These are phyloP conservation scores for Euura lappo DNA, from an alignment of 1,140 invertebrate species.

Conservation along the genomic window DNA sequence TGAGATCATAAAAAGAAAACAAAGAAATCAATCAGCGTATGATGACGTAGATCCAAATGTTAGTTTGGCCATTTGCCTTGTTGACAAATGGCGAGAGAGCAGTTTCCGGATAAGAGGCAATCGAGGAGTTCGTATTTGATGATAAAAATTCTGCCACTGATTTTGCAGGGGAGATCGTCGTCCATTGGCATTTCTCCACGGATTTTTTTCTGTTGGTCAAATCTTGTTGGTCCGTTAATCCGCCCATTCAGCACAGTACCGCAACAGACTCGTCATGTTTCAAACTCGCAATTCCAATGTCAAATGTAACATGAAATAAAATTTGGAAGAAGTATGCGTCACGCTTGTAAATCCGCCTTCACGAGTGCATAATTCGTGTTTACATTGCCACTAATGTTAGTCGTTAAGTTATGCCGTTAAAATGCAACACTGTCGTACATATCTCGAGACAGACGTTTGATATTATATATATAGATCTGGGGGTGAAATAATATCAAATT, in stretches of 20 bases:
- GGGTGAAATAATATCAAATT: too few relatives aligned
- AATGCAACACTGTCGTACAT: background rate
- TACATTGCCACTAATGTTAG: background rate
- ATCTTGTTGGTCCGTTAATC: background rate
- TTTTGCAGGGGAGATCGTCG: background rate
- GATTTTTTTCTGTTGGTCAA: background rate
- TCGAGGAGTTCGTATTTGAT: too few relatives aligned
- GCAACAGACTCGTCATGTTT: background rate
- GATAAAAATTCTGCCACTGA: too few relatives aligned
- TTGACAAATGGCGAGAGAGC: too few relatives aligned
- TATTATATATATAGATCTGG: too few relatives aligned
- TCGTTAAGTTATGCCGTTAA: background rate
- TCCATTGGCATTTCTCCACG: background rate
- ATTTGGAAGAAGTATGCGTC: slow-evolving; percentile 2
- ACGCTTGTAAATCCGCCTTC: slow-evolving; percentile 1
- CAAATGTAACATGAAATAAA: background rate
- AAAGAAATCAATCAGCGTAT: too few relatives aligned
- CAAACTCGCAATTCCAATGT: background rate
- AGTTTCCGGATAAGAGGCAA: too few relatives aligned
- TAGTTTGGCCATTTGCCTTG: too few relatives aligned
- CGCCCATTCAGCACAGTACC: too few relatives aligned
- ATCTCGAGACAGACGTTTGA: too few relatives aligned
- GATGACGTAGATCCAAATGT: too few relatives aligned
- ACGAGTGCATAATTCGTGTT: slow-evolving; percentile 1
- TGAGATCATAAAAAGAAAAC: too few relatives aligned